These are phyloP conservation scores for Rhodinocichla rosea DNA, from an alignment of 2,113 vertebrate species.

Conservation along the genomic window DNA sequence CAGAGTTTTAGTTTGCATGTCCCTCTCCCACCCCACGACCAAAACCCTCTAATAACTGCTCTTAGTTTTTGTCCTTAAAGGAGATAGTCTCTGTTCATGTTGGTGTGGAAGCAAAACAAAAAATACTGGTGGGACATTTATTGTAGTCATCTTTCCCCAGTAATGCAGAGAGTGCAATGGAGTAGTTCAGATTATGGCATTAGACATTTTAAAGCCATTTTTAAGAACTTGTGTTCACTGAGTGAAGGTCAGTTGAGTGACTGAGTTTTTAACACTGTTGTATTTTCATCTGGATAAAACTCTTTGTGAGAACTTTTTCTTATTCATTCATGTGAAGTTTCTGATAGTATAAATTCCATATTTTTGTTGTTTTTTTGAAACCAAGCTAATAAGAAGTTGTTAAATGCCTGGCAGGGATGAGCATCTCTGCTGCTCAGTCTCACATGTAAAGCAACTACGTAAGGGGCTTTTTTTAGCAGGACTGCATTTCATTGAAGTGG, in stretches of 20 bases:
- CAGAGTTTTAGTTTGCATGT: neutral
- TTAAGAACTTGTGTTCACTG: neutral
- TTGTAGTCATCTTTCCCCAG: neutral
- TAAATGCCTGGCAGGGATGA: neutral
- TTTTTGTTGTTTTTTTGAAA: neutral
- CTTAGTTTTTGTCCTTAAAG: neutral
- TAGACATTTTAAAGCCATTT: neutral
- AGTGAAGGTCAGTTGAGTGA: neutral
- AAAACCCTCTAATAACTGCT: neutral
- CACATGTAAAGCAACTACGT: rapidly evolving
- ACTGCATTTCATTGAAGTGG: neutral
- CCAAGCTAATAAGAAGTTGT: neutral
- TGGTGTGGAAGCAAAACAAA: neutral
- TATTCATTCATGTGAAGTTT: neutral
- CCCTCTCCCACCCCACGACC: too few relatives aligned
- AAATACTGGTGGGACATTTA: neutral
- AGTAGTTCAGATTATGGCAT: neutral
- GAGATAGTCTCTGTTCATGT: neutral
- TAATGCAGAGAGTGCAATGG: neutral
- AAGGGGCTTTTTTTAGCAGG: neutral
- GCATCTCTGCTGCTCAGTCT: neutral
- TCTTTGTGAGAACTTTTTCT: neutral
- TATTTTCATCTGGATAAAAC: neutral
- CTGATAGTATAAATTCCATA: rapidly evolving
- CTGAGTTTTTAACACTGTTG: rapidly evolving